Evolutionary conservation across 2,888 invertebrate species (phyloP).

Genomic region (Desoria tigrina): DNA sequence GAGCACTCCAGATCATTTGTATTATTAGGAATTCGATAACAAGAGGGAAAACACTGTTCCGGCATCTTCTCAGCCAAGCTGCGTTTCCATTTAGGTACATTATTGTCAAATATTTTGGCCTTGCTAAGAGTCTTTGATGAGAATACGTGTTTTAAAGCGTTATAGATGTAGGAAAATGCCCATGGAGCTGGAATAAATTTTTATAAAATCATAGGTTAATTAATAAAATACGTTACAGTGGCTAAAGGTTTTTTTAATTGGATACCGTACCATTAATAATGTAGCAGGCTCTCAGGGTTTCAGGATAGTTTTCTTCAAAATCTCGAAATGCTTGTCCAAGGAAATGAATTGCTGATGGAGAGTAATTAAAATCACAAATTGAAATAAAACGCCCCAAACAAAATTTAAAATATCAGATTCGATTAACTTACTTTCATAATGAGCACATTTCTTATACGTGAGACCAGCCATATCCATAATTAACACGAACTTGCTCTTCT

Average conservation of each 20-base stretch:
- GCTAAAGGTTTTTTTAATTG: neutral
- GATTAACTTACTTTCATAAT: slow-evolving; percentile 44
- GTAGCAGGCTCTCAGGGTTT: slow-evolving; percentile 25
- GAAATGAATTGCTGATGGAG: slow-evolving; percentile 36
- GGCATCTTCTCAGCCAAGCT: too few relatives aligned
- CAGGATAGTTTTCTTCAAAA: slow-evolving; percentile 34
- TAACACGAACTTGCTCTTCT: slow-evolving; percentile 30
- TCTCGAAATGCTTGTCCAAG: slow-evolving; percentile 30
- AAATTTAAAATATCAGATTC: slow-evolving; percentile 5
- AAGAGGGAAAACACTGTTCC: neutral
- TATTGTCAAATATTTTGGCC: slow-evolving; percentile 24
- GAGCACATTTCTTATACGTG: slow-evolving; percentile 41
- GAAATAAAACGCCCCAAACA: neutral
- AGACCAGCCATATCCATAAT: slow-evolving; percentile 38
- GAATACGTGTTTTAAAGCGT: slow-evolving; percentile 23
- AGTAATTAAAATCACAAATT: slow-evolving; percentile 9
- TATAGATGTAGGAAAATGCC: slow-evolving; percentile 29
- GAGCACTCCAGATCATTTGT: too few relatives aligned
- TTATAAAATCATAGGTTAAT: too few relatives aligned
- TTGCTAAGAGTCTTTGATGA: slow-evolving; percentile 27
- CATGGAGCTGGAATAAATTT: slow-evolving; percentile 28
- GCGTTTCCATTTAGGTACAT: slow-evolving; percentile 16
- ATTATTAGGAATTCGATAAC: too few relatives aligned
- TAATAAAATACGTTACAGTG: neutral
- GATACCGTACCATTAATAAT: slow-evolving; percentile 30